phyloP scores from a whole-genome alignment of 2,113 vertebrate species.

The Hylia prasina region DNA sequence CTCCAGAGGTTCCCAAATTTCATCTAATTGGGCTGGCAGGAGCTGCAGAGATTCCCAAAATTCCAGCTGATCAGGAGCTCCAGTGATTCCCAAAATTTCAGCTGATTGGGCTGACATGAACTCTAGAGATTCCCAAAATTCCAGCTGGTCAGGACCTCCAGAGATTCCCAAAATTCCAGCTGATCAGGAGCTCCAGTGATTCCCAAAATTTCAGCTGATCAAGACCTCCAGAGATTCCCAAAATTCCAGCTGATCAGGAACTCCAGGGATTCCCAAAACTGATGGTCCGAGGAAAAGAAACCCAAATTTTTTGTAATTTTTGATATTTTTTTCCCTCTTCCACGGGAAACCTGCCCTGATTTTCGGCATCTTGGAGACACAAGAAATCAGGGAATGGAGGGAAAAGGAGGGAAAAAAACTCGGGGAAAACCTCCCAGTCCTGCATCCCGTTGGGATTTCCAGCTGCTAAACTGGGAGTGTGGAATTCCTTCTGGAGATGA shows the following conservation, averaged over 20 bases:
- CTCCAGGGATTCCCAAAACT: not conserved
- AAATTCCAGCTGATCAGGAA: not conserved
- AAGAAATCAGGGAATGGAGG: not conserved
- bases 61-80: too few species aligned
- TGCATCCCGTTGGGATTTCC: not conserved
- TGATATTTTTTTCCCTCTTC: not conserved
- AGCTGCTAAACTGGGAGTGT: not conserved
- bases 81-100: not conserved
- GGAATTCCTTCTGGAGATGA: not conserved
- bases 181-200: rapidly evolving
- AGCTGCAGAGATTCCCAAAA: not conserved
- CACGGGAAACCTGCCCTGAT: not conserved
- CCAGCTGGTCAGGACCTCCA: not conserved
- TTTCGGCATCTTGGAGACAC: not conserved
- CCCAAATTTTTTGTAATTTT: too few species aligned
- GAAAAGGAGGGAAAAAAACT: not conserved
- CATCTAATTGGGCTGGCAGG: too few species aligned
- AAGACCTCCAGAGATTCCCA: rapidly evolving
- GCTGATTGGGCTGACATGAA: not conserved
- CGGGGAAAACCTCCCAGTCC: rapidly evolving
- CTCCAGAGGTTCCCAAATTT: not conserved
- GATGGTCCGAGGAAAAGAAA: not conserved
- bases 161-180: not conserved
- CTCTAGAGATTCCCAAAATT: too few species aligned
- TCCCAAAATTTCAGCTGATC: not conserved